Evolutionary conservation across 2,113 vertebrate species (phyloP), one percentile per base, ranked within the genome.

Genomic region (Microtus ochrogaster): DNA sequence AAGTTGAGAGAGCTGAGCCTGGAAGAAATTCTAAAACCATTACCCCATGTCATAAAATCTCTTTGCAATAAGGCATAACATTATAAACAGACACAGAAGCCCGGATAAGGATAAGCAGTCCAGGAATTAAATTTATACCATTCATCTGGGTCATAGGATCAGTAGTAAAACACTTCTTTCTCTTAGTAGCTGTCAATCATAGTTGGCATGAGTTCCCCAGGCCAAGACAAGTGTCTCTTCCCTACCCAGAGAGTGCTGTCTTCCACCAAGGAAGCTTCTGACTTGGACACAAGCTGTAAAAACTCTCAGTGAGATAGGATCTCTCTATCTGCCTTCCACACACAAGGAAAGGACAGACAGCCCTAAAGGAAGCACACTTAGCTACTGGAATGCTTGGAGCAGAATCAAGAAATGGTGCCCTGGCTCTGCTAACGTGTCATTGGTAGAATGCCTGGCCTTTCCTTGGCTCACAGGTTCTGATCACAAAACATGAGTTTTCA

Each of bases 31-130:
- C 89, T 92, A 88, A 93, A 90, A 26, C 63, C 61, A 61, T 73
- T n/a, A 85, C 2, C 68, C 30, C 63, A 21, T 66, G 82, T 78
- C 83, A 77, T 93, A 94, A 93, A 96, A 79, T 77, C 66, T 66
- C 91, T 88, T n/a, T 86, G 22, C 87, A 90, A 95, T 90, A 87
- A 93, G 44, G 39, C n/a, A 52, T 86, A 74, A 89, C 78, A 91
- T 92, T 83, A 90, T 95, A 96, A 96, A 87, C 44, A 96, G 72
- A 73, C 72, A 33, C 52, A 90, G 94, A 87, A 55, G 74, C 68
- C 70, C 63, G 41, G 49, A 41, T 86, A 83, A 89, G 73, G 30
- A 68, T 33, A 78, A 91, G 74, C 22, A 92, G 12, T 47, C 68
- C 30, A 85, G 81, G 36, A 94, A 82, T 95, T 94, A 88, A 96